Percentiles rank a stretch among this genome's conserved stretches.
Evolutionary conservation across 2,888 invertebrate species (phyloP).

Genomic region (Drosophila austrosaltans): DNA sequence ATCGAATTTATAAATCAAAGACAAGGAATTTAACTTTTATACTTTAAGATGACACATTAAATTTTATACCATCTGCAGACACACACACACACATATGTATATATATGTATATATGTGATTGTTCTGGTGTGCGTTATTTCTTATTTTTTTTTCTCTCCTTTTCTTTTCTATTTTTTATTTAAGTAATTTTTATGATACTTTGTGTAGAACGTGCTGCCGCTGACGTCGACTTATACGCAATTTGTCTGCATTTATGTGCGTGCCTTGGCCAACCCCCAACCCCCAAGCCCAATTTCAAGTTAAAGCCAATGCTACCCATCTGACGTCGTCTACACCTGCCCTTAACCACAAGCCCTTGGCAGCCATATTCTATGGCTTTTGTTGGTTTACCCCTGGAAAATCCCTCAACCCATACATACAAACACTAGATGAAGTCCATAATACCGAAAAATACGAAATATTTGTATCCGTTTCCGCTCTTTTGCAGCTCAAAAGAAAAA

Average conservation of each 20-base stretch:
- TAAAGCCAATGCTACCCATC: neutral
- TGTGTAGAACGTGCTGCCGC: constrained; percentile 58
- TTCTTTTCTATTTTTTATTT: constrained; percentile 24
- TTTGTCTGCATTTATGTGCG: constrained; percentile 58
- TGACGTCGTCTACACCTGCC: constrained; percentile 2
- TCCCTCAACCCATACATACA: constrained; percentile 32
- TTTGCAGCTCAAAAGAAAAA: constrained; percentile 17
- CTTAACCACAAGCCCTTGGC: constrained; percentile 5
- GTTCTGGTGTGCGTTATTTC: neutral
- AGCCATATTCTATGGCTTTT: constrained; percentile 40
- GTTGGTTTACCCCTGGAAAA: constrained; percentile 53
- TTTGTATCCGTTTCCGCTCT: constrained; percentile 60
- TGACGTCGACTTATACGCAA: constrained; percentile 50
- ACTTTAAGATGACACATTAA: constrained; percentile 11
- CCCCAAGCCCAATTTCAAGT: constrained; percentile 5
- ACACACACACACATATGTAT: neutral
- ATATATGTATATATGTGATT: neutral
- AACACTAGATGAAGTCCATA: constrained; percentile 57
- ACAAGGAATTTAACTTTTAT: constrained; percentile 2
- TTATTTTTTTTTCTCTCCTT: neutral
- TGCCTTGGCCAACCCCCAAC: neutral
- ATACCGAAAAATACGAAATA: constrained; percentile 63
- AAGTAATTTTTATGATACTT: constrained; percentile 60
- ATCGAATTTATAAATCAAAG: constrained; percentile 5
- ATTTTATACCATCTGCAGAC: constrained; percentile 1